These are phyloP conservation scores for Magallana nippona DNA, from an alignment of 2,888 invertebrate species.

Conservation along the genomic window DNA sequence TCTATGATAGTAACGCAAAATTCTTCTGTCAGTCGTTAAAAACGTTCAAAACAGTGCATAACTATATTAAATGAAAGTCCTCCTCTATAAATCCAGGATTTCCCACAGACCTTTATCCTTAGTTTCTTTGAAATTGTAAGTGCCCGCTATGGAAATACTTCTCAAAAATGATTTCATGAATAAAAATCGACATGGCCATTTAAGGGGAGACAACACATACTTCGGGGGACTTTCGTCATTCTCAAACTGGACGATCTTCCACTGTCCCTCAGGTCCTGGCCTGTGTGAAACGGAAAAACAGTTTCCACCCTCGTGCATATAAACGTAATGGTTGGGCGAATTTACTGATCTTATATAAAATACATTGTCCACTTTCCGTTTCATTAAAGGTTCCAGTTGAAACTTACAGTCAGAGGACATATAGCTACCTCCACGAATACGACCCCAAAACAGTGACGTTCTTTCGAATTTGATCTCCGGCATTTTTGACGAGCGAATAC, in stretches of 20 bases:
- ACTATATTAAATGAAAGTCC: no score
- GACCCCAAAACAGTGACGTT: not conserved
- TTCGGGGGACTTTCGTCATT: not conserved
- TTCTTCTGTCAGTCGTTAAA: no score
- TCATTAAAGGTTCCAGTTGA: not conserved
- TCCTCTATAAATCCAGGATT: no score
- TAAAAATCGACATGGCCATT: not conserved
- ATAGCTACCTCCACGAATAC: not conserved
- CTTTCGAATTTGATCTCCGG: not conserved
- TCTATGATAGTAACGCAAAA: no score
- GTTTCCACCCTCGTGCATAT: not conserved
- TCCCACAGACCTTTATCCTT: no score
- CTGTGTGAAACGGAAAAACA: not conserved
- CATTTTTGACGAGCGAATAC: not conserved
- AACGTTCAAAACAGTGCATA: no score
- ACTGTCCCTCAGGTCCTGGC: not conserved
- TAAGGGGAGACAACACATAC: not conserved
- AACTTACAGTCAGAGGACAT: not conserved
- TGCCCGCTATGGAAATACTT: no score
- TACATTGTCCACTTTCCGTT: not conserved
- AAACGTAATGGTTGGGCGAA: not conserved
- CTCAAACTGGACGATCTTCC: not conserved
- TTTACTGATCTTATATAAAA: not conserved
- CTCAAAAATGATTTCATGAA: not conserved
- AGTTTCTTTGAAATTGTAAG: no score